Evolutionary conservation across 2,797 vertebrate species (phyloP), one percentile per base, ranked within the genome.

Genomic region (Sebastes elongatus): DNA sequence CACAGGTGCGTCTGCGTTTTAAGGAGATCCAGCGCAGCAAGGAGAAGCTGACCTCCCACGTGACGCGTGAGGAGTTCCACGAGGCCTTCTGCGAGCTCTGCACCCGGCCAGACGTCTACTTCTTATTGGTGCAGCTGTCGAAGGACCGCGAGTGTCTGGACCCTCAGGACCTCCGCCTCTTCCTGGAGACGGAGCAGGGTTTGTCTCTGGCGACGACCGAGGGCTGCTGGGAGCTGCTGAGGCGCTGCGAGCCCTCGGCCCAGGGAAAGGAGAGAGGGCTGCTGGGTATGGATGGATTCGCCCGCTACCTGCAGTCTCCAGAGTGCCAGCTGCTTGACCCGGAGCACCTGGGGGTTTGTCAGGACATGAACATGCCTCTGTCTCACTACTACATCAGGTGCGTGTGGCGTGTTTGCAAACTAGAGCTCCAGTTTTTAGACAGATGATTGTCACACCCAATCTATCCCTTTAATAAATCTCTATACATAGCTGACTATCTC

Each of bases 11-110:
- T 69, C 95, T 97, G 66, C 97, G 98, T 78, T 99, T 99, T 88
- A 99, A 99, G 87, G 99, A 99, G 93, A 97, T 99, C 85, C 98
- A 99, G 92, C 97, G 97, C 42, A 97, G 96, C 90, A 99, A 99
- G 86, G 99, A 99, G 94, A 99, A 99, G 91, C 94, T 99, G 83
- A 99, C 98, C 6, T 99, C 98, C 3, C 97, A 98, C 5, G 98
- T 99, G 81, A 99, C 97, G 0, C 93, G 96, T 16, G 98, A 99
- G 87, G 99, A 99, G 89, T 99, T 99, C 85, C 97, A 97, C 75
- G 98, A 99, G 93, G 97, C 97, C 0, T 99, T 94, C 90, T 97
- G 97, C 9, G 98, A 99, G 91, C 97, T 99, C 28, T 99, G 99
- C 90, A 99, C 99, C 1, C 95, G 98, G 35, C 97, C 98, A 0